Percentiles rank a stretch among this genome's conserved stretches.
These are phyloP conservation scores for Sylvia atricapilla DNA, from an alignment of 2,113 vertebrate species.

Conservation along the genomic window DNA sequence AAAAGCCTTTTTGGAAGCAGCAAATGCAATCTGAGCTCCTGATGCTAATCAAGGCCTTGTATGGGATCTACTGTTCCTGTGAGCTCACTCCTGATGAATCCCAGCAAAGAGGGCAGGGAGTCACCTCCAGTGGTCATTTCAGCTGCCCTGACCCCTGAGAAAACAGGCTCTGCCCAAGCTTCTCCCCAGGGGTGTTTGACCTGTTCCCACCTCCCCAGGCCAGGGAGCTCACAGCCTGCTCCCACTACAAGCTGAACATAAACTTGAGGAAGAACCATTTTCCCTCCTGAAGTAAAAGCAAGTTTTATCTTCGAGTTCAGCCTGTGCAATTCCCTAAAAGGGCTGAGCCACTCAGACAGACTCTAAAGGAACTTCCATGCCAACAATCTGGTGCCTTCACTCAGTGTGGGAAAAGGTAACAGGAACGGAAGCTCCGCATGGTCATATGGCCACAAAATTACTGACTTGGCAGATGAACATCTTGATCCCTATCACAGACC, in stretches of 20 bases:
- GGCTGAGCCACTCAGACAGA: not conserved
- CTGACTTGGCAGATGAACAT: slow-evolving; percentile 50
- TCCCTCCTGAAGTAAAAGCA: not conserved
- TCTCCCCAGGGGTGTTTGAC: not conserved
- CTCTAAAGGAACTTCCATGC: not conserved
- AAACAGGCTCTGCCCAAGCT: not conserved
- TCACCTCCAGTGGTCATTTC: not conserved
- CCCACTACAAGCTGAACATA: not conserved
- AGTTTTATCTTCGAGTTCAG: not conserved
- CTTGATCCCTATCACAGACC: not conserved
- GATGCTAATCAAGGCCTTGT: not conserved
- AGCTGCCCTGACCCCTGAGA: not conserved
- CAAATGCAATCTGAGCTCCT: not conserved
- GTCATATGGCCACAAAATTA: not conserved
- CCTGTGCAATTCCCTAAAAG: not conserved
- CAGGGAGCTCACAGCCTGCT: not conserved
- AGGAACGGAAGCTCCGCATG: not conserved
- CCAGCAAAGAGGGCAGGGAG: not conserved
- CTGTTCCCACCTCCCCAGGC: not conserved
- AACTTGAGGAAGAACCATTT: not conserved
- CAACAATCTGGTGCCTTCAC: not conserved
- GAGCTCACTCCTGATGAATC: not conserved
- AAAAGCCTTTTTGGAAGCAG: not conserved
- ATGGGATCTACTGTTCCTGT: not conserved
- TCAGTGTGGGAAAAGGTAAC: slow-evolving; percentile 43